Percentiles rank a stretch among this genome's conserved stretches.
These are phyloP conservation scores for Phacellophora camtschatica DNA, from an alignment of 30 jellyfish, hydroid and myxozoan genomes.

Conservation along the genomic window DNA sequence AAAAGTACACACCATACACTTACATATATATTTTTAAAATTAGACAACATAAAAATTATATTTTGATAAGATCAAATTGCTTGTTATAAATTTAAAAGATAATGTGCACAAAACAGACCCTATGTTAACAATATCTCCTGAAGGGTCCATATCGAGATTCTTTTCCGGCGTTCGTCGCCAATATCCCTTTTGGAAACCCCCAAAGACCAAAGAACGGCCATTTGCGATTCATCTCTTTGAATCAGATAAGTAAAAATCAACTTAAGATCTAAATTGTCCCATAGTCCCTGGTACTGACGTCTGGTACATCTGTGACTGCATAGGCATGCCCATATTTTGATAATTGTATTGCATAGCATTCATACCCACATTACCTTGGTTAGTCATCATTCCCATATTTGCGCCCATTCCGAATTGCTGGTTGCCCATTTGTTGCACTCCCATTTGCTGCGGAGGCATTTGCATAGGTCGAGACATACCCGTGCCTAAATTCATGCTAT, in stretches of 20 bases:
- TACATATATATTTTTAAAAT: too few relatives aligned
- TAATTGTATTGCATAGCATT: slow-evolving; percentile 39
- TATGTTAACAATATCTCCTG: too few relatives aligned
- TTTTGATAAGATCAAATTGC: too few relatives aligned
- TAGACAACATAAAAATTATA: too few relatives aligned
- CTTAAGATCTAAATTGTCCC: slow-evolving; percentile 76
- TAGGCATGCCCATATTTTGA: slow-evolving; percentile 70
- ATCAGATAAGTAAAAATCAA: background rate
- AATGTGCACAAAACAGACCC: too few relatives aligned
- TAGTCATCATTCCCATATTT: background rate
- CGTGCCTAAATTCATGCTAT: background rate
- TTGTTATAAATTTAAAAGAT: too few relatives aligned
- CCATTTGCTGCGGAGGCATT: slow-evolving; percentile 10
- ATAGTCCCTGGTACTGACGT: slow-evolving; percentile 43
- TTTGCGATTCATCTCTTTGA: background rate
- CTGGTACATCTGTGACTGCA: slow-evolving; percentile 72
- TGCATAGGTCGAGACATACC: background rate
- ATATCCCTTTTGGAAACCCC: too few relatives aligned
- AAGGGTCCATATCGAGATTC: too few relatives aligned
- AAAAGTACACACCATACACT: too few relatives aligned
- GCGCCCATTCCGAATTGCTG: slow-evolving; percentile 17
- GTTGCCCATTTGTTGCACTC: background rate
- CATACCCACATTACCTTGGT: slow-evolving; percentile 10
- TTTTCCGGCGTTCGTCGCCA: too few relatives aligned
- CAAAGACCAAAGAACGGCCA: too few relatives aligned